Percentiles rank a stretch among this genome's conserved stretches.
Evolutionary conservation across 1,140 invertebrate species (phyloP).

Genomic region (Drosophila ironensis): DNA sequence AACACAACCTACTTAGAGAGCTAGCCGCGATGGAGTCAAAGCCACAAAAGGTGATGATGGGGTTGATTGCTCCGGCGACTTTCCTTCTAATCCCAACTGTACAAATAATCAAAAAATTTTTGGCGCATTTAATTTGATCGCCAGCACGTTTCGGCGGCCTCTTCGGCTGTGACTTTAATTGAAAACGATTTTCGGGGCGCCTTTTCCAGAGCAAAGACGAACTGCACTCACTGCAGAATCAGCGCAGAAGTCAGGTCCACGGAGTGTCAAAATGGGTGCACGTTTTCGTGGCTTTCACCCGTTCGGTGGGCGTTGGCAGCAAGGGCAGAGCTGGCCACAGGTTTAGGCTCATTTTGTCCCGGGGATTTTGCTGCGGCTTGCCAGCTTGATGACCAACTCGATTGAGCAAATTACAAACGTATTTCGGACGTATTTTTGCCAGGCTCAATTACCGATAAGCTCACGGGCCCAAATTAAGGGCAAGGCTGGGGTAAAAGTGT

Average conservation of each 20-base stretch:
- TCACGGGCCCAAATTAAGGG: conserved; percentile 17
- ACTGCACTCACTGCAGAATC: conserved; percentile 16
- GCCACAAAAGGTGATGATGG: conserved; percentile 77
- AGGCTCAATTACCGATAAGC: conserved; percentile 19
- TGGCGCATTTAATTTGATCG: conserved; percentile 75
- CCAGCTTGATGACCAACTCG: conserved; percentile 32
- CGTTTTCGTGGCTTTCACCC: conserved; percentile 69
- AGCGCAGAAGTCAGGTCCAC: not conserved
- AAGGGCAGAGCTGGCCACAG: conserved; percentile 34
- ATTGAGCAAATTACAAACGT: conserved; percentile 23
- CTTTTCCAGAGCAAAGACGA: conserved; percentile 38
- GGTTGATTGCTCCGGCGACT: conserved; percentile 76
- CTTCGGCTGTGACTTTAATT: conserved; percentile 59
- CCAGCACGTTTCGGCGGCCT: conserved; percentile 64
- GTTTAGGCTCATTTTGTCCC: conserved; percentile 24
- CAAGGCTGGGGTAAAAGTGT: conserved; percentile 18
- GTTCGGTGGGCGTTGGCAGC: conserved; percentile 64
- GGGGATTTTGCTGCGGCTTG: conserved; percentile 33
- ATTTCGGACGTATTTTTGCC: conserved; percentile 17
- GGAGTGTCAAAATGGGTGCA: conserved; percentile 70
- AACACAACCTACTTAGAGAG: conserved; percentile 61
- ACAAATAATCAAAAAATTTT: conserved; percentile 77
- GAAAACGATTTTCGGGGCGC: conserved; percentile 71
- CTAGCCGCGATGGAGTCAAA: conserved; percentile 13
- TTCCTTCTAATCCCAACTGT: conserved; percentile 73